These are phyloP conservation scores for Gymnobelideus leadbeateri DNA, from an alignment of 2,113 vertebrate genomes.

Conservation along the genomic window DNA sequence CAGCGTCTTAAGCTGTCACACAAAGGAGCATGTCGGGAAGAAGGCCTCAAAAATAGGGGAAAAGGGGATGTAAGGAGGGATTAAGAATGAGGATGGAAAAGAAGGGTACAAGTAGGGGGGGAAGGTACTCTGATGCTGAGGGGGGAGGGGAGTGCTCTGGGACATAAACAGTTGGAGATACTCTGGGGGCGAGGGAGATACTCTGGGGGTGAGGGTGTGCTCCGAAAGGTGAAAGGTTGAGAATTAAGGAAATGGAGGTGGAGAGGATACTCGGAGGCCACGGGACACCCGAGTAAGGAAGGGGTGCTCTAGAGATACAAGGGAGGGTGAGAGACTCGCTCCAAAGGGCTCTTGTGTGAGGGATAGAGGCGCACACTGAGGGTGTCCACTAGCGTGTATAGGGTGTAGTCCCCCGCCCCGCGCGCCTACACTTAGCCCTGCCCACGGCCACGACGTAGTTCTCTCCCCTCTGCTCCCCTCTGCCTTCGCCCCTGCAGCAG, in stretches of 20 bases:
- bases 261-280: background rate
- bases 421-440: background rate
- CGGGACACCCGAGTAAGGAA: background rate
- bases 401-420: background rate
- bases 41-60: background rate
- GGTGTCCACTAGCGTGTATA: background rate
- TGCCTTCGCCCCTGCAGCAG: constrained; percentile 5
- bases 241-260: background rate
- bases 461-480: background rate
- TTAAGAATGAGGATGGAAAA: background rate
- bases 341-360: background rate
- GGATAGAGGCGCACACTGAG: background rate
- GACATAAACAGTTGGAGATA: background rate
- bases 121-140: background rate
- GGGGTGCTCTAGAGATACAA: background rate
- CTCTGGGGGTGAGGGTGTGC: background rate
- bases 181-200: background rate
- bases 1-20: background rate
- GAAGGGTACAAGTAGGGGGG: background rate
- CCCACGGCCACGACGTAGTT: background rate
- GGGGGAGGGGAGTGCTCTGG: background rate
- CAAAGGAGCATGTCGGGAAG: constrained; percentile 7
- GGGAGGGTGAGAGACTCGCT: background rate
- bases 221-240: background rate
- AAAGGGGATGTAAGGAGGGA: background rate